Percentiles rank a stretch among this genome's conserved stretches.
Conservation (phyloP, 2,888 invertebrate genomes). For the Lepidocyrtoides sp. region DNA sequence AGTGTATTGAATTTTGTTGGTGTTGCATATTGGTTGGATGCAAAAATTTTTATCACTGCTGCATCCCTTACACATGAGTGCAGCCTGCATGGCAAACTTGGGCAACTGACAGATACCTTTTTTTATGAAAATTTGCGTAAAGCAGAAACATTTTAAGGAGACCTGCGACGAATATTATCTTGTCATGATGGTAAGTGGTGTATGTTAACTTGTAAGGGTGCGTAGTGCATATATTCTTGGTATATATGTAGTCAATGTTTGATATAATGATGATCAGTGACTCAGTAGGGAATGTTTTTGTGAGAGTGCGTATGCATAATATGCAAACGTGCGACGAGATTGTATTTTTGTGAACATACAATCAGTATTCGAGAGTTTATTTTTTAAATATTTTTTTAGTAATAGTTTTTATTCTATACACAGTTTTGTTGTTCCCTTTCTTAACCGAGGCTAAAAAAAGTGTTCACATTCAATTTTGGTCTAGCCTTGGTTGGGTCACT, state of each 20-base stretch:
- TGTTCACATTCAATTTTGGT: slow-evolving; percentile 52
- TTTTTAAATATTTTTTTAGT: too few species aligned
- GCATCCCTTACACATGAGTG: slow-evolving; percentile 11
- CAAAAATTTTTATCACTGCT: background rate
- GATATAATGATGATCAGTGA: background rate
- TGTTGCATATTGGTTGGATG: background rate
- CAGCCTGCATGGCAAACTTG: slow-evolving; percentile 62
- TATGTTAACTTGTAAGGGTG: background rate
- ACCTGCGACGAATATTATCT: slow-evolving; percentile 51
- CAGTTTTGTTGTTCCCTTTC: slow-evolving; percentile 1
- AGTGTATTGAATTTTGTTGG: background rate
- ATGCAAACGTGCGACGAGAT: background rate
- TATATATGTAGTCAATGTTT: background rate
- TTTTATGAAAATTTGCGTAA: slow-evolving; percentile 70
- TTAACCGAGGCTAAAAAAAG: slow-evolving; percentile 25
- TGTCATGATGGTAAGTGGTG: slow-evolving; percentile 24
- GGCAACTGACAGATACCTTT: slow-evolving; percentile 53
- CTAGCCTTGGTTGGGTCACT: slow-evolving; percentile 75
- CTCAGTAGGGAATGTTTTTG: slow-evolving; percentile 24
- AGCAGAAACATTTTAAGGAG: slow-evolving; percentile 42
- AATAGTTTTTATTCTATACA: too few species aligned
- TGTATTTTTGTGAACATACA: background rate
- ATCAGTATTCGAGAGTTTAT: too few species aligned
- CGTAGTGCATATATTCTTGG: slow-evolving; percentile 5
- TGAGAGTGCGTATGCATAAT: slow-evolving; percentile 5